Percentiles rank a stretch among this genome's conserved stretches.
phyloP scores from a whole-genome alignment of 2,797 vertebrate genomes.

The Bovichtus diacanthus region DNA sequence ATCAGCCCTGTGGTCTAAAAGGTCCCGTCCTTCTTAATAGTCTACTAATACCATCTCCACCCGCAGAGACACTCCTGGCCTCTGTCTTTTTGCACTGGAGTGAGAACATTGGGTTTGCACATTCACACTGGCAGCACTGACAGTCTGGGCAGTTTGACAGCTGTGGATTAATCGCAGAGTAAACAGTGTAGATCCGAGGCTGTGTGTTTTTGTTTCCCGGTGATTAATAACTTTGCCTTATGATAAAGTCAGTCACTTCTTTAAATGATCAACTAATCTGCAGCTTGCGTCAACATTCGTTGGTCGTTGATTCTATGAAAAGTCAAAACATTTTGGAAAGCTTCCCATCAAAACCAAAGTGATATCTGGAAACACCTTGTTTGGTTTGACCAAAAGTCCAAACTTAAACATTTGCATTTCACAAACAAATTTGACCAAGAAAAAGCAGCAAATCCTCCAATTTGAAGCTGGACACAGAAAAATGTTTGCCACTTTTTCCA shows the following conservation, averaged over 20 bases:
- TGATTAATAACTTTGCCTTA: background rate
- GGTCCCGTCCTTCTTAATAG: slow-evolving; percentile 6
- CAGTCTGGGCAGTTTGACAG: slow-evolving; percentile 43
- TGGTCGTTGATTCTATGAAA: background rate
- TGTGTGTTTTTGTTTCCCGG: slow-evolving; percentile 5
- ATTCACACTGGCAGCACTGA: slow-evolving; percentile 26
- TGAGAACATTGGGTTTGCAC: slow-evolving; percentile 68
- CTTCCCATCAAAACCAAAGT: background rate
- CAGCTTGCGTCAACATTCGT: background rate
- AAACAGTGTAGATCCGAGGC: slow-evolving; percentile 21
- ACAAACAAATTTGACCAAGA: background rate
- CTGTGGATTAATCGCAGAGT: slow-evolving; percentile 30
- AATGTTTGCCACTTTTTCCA: background rate
- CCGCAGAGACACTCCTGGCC: slow-evolving; percentile 39
- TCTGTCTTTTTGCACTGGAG: slow-evolving; percentile 45
- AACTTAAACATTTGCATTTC: background rate
- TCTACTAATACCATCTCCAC: slow-evolving; percentile 17
- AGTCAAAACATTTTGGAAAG: background rate
- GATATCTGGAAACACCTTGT: background rate
- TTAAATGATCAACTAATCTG: background rate
- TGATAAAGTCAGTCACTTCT: background rate
- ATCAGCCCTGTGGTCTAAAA: background rate
- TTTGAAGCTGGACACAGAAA: background rate
- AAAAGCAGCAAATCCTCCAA: background rate
- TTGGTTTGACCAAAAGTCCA: background rate